These are phyloP conservation scores for Drosophila repleta DNA, from an alignment of 1,140 invertebrate species.

Conservation along the genomic window DNA sequence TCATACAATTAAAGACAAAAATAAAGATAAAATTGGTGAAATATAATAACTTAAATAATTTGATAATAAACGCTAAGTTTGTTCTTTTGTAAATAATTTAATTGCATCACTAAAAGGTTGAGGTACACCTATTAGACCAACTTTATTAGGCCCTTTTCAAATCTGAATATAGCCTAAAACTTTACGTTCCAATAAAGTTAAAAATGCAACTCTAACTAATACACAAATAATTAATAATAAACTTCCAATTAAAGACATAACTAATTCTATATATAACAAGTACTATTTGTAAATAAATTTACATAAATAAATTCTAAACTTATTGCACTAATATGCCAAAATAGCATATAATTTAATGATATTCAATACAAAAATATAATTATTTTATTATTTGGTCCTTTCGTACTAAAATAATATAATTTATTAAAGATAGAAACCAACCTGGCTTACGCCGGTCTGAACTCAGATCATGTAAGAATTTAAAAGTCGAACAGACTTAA, in stretches of 20 bases:
- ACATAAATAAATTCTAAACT: too few species aligned
- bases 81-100: constrained; percentile 88
- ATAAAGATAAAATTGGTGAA: constrained; percentile 85
- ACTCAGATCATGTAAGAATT: constrained; percentile 90
- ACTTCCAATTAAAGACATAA: too few species aligned
- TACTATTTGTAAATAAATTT: too few species aligned
- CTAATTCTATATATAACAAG: too few species aligned
- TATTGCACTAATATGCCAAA: too few species aligned
- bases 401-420: constrained; percentile 56
- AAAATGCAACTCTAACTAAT: too few species aligned
- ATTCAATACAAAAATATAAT: constrained; percentile 36
- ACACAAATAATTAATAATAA: too few species aligned
- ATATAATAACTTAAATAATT: constrained; percentile 85
- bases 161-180: too few species aligned
- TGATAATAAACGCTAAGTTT: constrained; percentile 66
- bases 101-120: constrained; percentile 88
- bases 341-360: too few species aligned
- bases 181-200: too few species aligned
- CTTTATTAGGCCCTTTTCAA: too few species aligned
- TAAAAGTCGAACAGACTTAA: constrained; percentile 91
- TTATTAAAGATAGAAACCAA: constrained; percentile 89
- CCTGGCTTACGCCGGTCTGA: constrained; percentile 85
- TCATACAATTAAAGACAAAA: constrained; percentile 85
- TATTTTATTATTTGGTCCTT: constrained; percentile 55
- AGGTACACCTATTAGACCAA: constrained; percentile 86